Conservation (phyloP, 2,888 invertebrate species). For the Palloptera scutellata region DNA sequence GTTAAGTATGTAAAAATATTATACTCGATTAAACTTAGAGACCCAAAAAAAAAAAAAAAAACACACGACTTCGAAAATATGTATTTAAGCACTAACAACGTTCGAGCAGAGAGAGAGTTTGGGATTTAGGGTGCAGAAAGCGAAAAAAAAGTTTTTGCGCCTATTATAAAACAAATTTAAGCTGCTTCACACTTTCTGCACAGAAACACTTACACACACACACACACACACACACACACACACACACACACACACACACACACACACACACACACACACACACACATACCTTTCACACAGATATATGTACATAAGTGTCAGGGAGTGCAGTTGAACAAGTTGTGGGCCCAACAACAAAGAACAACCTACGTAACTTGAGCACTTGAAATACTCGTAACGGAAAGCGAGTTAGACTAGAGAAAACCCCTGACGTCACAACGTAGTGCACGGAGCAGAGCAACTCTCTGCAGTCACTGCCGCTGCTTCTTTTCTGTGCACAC, state of each 20-base stretch:
- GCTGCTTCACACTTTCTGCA: not conserved
- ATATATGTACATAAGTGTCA: not conserved
- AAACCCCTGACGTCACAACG: no score
- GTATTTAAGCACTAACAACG: not conserved
- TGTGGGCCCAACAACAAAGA: not conserved
- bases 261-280: not conserved
- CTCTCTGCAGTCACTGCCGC: no score
- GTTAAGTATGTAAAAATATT: not conserved
- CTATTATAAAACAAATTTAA: not conserved
- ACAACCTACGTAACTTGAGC: not conserved
- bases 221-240: not conserved
- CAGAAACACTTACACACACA: not conserved
- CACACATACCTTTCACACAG: not conserved
- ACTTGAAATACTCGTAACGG: no score
- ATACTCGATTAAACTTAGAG: conserved; percentile 10
- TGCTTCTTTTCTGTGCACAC: no score
- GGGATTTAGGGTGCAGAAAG: not conserved
- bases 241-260: not conserved
- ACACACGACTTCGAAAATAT: not conserved
- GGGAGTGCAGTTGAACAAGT: not conserved
- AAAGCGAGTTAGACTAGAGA: no score
- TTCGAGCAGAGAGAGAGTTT: not conserved
- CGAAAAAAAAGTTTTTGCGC: not conserved
- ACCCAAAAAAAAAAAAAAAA: not conserved
- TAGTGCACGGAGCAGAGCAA: no score